Base-by-base conservation (phyloP, 2,113 vertebrate genomes). In the Ictalurus punctatus region DNA sequence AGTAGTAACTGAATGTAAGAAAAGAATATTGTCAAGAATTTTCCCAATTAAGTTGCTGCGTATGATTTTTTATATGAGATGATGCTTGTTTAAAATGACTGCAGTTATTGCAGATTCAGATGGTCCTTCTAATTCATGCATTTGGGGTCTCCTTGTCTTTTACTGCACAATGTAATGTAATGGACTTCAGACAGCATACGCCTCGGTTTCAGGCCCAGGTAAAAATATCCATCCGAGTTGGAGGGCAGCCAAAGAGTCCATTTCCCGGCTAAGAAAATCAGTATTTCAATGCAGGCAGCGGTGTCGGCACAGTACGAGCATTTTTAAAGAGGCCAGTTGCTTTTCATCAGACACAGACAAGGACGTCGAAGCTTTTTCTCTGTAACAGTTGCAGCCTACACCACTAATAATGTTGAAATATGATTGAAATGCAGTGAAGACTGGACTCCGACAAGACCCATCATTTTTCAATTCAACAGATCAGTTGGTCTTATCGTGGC, bases 231-330 rank as follows among this genome's bases (percentile, higher is more conserved):
- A 27, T 74, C 56, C 7, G 52, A 73, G 58, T 89, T 94, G 94
- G 93, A 94, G 61, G 4, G 0, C 61, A 9, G 92, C 94, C 95
- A 94, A 87, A 76, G 10, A 85, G 89, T 94, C 94, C 94, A 94
- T 95, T 95, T 95, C 54, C 78, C 56, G 67, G 90, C 90, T 89
- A 91, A 93, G 93, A 92, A 91, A 93, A 90, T 88, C 83, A 92
- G 92, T 86, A 90, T 92, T 83, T 89, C 90, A 90, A 88, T 92
- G 92, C 82, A 87, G 90, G 90, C 93, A 92, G 91, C 90, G 86
- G 88, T 92, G 90, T 86, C 71, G 88, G 88, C 87, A 90, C 87
- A 90, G 91, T 48, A 65, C 13, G n/a, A 61, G 83, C 78, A 79
- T 85, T 74, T 90, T 85, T 59, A 85, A 85, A 76, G 86, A 88